Conservation (phyloP, 1,140 invertebrate species). For the Helicoverpa zea region DNA sequence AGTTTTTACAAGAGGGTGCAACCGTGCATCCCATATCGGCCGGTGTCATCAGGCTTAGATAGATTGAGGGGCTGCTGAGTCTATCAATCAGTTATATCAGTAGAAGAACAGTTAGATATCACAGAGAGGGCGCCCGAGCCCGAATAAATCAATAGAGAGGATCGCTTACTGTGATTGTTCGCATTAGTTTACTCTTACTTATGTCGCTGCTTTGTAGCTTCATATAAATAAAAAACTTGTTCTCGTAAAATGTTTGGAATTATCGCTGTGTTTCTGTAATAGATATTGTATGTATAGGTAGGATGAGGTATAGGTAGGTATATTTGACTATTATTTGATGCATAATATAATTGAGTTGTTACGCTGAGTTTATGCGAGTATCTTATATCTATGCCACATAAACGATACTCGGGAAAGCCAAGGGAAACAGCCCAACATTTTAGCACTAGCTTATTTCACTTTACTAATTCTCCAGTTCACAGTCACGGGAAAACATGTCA, state of each 20-base stretch:
- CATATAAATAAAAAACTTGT: neutral
- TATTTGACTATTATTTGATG: too few relatives aligned
- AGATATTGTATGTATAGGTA: too few relatives aligned
- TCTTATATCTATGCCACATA: too few relatives aligned
- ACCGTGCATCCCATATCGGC: slow-evolving; percentile 60
- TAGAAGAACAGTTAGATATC: slow-evolving; percentile 33
- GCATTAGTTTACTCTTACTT: slow-evolving; percentile 32
- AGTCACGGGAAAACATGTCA: slow-evolving; percentile 76
- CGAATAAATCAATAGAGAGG: slow-evolving; percentile 45
- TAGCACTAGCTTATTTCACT: slow-evolving; percentile 67
- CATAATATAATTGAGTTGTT: too few relatives aligned
- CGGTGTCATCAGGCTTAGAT: slow-evolving; percentile 59
- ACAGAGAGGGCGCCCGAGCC: slow-evolving; percentile 28
- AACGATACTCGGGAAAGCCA: too few relatives aligned
- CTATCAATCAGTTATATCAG: slow-evolving; percentile 59
- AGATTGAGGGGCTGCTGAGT: slow-evolving; percentile 60
- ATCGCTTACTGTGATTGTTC: slow-evolving; percentile 38
- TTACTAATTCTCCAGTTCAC: slow-evolving; percentile 71
- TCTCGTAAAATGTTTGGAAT: too few relatives aligned
- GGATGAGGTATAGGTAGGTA: too few relatives aligned
- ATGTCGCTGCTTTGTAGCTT: slow-evolving; percentile 11
- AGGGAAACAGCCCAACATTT: slow-evolving; percentile 38
- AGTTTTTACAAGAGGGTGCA: slow-evolving; percentile 67
- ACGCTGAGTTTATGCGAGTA: too few relatives aligned
- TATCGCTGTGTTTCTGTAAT: too few relatives aligned